Conservation (phyloP, 2,888 invertebrate species). For the Drosophila picticornis region DNA sequence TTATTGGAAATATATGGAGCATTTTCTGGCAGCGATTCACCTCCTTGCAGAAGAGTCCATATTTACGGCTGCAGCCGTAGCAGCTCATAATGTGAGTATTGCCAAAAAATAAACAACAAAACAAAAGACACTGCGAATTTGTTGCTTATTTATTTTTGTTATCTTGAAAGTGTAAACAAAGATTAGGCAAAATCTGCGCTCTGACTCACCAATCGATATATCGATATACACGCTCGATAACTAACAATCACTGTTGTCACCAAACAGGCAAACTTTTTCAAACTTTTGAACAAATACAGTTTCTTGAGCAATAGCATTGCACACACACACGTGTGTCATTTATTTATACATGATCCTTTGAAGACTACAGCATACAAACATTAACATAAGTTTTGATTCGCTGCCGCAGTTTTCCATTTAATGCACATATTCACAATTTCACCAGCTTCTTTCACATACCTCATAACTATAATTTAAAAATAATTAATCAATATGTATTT, state of each 20-base stretch:
- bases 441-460: background rate
- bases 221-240: constrained; percentile 4
- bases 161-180: constrained; percentile 4
- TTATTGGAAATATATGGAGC: background rate
- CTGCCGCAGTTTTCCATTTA: background rate
- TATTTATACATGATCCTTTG: background rate
- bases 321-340: background rate
- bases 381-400: constrained; percentile 1
- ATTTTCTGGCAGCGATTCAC: constrained; percentile 84
- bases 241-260: background rate
- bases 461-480: constrained; percentile 28
- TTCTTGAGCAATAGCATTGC: background rate
- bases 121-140: background rate
- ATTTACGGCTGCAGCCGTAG: constrained; percentile 90
- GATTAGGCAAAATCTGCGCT: background rate
- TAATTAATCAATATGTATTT: constrained; percentile 32
- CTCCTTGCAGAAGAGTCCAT: constrained; percentile 90
- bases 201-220: constrained; percentile 11
- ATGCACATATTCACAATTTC: constrained; percentile 1
- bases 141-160: background rate
- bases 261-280: background rate
- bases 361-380: background rate
- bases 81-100: constrained; percentile 88
- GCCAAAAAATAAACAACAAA: background rate
- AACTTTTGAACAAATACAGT: background rate